phyloP scores from a whole-genome alignment of 1,140 invertebrate species.

The Drosophila carrolli region DNA sequence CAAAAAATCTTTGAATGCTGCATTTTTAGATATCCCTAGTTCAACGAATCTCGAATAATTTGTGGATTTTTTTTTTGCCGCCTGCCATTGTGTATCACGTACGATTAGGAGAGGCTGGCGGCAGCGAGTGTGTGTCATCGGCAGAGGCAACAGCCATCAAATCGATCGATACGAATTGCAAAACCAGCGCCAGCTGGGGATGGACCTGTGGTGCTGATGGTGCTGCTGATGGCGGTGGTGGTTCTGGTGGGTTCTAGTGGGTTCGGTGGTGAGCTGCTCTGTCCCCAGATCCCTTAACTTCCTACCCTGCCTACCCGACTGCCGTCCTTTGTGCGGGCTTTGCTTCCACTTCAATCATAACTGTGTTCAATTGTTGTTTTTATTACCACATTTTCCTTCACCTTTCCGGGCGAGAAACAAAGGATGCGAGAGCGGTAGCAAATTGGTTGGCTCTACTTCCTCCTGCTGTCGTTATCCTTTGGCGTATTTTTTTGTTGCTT shows the following conservation, averaged over 20 bases:
- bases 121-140: constrained; percentile 33
- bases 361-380: constrained; percentile 82
- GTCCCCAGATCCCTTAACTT: constrained; percentile 41
- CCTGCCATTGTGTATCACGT: constrained; percentile 40
- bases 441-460: constrained; percentile 63
- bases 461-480: constrained; percentile 38
- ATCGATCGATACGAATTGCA: constrained; percentile 80
- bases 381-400: constrained; percentile 80
- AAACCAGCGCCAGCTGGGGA: constrained; percentile 63
- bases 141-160: constrained; percentile 60
- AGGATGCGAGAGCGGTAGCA: constrained; percentile 36
- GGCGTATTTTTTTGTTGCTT: constrained; percentile 16
- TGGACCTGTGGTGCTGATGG: constrained; percentile 43
- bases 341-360: constrained; percentile 80
- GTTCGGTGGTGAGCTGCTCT: constrained; percentile 14
- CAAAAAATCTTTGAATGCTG: background rate
- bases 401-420: constrained; percentile 55
- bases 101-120: constrained; percentile 18
- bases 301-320: constrained; percentile 11
- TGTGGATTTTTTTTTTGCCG: constrained; percentile 5
- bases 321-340: constrained; percentile 37
- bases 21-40: constrained; percentile 5
- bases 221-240: constrained; percentile 24
- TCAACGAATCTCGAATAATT: constrained; percentile 20
- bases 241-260: background rate